These are phyloP conservation scores for Siniperca chuatsi DNA, from an alignment of 2,113 vertebrate species.

Conservation along the genomic window DNA sequence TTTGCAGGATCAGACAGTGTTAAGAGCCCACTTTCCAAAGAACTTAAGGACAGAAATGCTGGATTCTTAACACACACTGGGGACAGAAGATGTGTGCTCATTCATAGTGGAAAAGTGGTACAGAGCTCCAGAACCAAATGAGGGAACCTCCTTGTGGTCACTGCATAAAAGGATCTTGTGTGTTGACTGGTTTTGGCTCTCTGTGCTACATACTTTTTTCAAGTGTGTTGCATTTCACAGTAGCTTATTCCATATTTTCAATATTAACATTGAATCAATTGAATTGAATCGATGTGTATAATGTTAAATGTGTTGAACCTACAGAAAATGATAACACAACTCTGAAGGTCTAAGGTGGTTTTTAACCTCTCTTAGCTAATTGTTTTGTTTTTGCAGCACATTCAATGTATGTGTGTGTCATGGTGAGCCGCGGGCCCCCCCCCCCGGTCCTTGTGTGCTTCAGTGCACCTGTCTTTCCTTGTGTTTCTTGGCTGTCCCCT, in stretches of 20 bases:
- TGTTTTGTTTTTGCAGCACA: neutral
- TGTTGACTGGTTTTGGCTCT: slow-evolving; percentile 33
- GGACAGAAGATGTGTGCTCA: neutral
- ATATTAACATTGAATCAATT: neutral
- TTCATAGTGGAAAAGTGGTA: neutral
- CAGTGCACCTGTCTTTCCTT: too few relatives aligned
- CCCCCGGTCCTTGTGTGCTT: too few relatives aligned
- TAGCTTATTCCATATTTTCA: neutral
- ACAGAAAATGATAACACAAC: neutral
- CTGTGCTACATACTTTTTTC: neutral
- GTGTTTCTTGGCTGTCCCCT: too few relatives aligned
- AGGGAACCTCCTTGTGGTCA: slow-evolving; percentile 33
- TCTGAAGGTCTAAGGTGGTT: neutral
- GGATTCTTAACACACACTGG: neutral
- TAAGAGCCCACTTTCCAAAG: slow-evolving; percentile 13
- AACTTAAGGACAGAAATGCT: neutral
- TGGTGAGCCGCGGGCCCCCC: too few relatives aligned
- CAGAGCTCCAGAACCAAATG: neutral
- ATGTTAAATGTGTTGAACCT: neutral
- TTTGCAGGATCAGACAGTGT: slow-evolving; percentile 22
- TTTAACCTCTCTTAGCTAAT: neutral
- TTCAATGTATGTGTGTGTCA: neutral
- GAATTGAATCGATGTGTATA: too few relatives aligned
- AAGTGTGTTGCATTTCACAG: neutral
- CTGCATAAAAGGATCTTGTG: slow-evolving; percentile 48